Conservation (phyloP, 2,888 invertebrate species). For the Torymus aiolomorphi region DNA sequence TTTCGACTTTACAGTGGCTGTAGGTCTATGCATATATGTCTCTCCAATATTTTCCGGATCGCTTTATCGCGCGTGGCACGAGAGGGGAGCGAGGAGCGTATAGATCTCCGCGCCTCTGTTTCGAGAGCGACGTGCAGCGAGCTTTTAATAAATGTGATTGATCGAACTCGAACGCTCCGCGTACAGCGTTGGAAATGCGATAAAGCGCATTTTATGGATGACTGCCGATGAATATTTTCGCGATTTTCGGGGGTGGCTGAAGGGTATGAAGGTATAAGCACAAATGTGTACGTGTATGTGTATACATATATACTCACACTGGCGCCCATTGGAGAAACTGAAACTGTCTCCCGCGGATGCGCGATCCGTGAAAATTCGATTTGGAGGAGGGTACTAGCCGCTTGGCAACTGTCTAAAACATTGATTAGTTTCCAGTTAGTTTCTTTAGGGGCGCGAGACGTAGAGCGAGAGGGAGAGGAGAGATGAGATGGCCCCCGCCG, state of each 20-base stretch:
- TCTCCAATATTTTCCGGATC: neutral
- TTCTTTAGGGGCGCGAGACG: neutral
- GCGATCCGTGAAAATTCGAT: constrained; percentile 34
- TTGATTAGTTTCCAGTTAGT: constrained; percentile 26
- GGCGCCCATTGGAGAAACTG: too few relatives aligned
- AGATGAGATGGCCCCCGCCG: neutral
- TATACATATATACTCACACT: too few relatives aligned
- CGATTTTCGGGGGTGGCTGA: neutral
- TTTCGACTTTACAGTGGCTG: too few relatives aligned
- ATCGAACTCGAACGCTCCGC: too few relatives aligned
- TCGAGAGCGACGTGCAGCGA: neutral
- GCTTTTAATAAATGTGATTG: too few relatives aligned
- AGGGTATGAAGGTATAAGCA: too few relatives aligned
- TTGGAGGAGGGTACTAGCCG: neutral
- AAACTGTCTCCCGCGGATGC: too few relatives aligned
- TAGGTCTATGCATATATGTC: neutral
- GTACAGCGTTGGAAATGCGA: too few relatives aligned
- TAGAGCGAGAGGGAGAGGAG: too few relatives aligned
- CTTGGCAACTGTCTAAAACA: constrained; percentile 19
- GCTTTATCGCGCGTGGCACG: neutral
- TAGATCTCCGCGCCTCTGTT: too few relatives aligned
- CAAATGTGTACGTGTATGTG: too few relatives aligned
- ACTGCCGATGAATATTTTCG: neutral
- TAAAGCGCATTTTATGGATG: constrained; percentile 1
- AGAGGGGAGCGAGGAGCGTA: too few relatives aligned